Evolutionary conservation across 2,797 vertebrate species (phyloP), one percentile per base, ranked within the genome.

Genomic region (Chelidonichthys spinosus): DNA sequence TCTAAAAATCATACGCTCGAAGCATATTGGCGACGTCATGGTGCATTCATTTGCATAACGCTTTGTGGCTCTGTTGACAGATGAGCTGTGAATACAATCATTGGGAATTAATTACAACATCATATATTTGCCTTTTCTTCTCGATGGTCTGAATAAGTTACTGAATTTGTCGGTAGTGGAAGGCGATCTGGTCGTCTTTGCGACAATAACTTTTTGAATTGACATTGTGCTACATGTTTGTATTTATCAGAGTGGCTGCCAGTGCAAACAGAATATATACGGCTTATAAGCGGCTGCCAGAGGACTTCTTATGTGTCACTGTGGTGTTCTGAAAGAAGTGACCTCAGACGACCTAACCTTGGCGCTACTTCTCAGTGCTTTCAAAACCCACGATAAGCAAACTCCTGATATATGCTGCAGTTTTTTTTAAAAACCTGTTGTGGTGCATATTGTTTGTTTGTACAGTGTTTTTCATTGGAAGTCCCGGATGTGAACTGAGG

Each of bases 291-390:
- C n/a, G 18, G 32, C 11, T 54, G 11, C 35, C 18, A 39, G 53
- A 36, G 59, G 17, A 66, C 58, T 50, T 54, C 0, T 37, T 25
- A 35, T 35, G 8, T 40, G 14, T 40, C 37, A 63, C 33, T 39
- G 17, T 36, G 39, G 69, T 58, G 69, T 53, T 64, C 59, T 49
- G 25, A 61, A 64, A 78, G 47, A 63, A 53, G 36, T 61, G 36
- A 64, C 49, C 53, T 74, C 61, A 67, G 25, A 13, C 11, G 10
- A 75, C 65, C 79, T 55, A 32, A 63, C 63, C 60, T 65, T 54
- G 60, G 61, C 47, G 62, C 49, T 64, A 59, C 72, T 63, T 67
- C 47, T 72, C 44, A 36, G 63, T 3, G 11, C n/a, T 17, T n/a
- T 13, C 13, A 65, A 50, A 69, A 25, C 52, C 9, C 40, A 33